Evolutionary conservation across 2,113 vertebrate genomes (phyloP).

Genomic region (Malurus cyaneus): DNA sequence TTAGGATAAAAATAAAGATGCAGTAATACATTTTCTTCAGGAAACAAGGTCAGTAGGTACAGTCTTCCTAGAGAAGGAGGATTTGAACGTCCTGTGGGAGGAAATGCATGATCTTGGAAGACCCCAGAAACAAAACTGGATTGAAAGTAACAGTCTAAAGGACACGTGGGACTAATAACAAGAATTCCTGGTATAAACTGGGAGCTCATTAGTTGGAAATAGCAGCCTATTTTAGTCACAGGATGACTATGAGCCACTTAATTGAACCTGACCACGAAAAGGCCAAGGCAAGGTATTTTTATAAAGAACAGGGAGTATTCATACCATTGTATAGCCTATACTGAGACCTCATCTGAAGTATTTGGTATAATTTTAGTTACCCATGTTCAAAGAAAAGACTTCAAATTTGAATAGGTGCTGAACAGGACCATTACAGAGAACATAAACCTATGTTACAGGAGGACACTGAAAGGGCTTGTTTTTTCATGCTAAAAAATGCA

Average conservation of each 20-base stretch:
- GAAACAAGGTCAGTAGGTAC: background rate
- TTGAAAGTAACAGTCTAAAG: constrained; percentile 9
- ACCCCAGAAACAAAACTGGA: background rate
- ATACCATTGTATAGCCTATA: background rate
- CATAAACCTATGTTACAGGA: background rate
- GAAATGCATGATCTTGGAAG: background rate
- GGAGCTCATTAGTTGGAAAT: constrained; percentile 37
- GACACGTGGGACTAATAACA: background rate
- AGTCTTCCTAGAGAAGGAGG: background rate
- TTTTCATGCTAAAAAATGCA: background rate
- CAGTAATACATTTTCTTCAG: background rate
- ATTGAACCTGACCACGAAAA: constrained; percentile 37
- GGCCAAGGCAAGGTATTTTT: constrained; percentile 5
- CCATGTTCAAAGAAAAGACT: background rate
- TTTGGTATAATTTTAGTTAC: background rate
- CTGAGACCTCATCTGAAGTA: background rate
- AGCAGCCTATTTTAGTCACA: constrained; percentile 18
- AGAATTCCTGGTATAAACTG: background rate
- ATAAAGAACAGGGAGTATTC: background rate
- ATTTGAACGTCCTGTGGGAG: background rate
- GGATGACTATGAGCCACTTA: background rate
- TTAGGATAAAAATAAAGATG: background rate
- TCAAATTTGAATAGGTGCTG: background rate
- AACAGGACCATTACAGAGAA: background rate
- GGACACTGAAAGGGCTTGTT: background rate